Conservation (phyloP, 2,888 invertebrate species). For the Papilio demoleus region DNA sequence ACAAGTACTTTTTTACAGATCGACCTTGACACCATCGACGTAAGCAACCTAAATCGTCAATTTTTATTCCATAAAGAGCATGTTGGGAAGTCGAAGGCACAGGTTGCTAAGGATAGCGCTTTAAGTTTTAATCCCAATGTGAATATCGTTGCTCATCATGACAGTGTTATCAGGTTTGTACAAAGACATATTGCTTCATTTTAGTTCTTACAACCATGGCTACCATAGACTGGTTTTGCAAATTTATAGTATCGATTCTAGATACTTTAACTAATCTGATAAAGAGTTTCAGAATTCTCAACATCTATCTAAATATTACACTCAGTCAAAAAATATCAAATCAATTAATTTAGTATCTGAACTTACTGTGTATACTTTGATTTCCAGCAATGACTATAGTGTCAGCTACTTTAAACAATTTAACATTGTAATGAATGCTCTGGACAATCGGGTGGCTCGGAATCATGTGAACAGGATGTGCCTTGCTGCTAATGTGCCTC, state of each 20-base stretch:
- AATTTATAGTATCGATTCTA: neutral
- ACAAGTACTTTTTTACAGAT: constrained; percentile 87
- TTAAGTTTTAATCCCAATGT: constrained; percentile 94
- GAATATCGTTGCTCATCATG: constrained; percentile 94
- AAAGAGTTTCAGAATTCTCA: neutral
- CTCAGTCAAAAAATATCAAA: neutral
- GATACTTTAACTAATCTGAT: neutral
- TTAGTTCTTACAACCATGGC: neutral
- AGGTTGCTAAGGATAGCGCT: constrained; percentile 95
- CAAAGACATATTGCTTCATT: constrained; percentile 1
- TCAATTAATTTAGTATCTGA: neutral
- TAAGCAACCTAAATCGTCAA: constrained; percentile 99
- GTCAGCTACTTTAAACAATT: constrained; percentile 96
- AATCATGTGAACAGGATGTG: constrained; percentile 99
- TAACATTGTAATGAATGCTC: constrained; percentile 95
- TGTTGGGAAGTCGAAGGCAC: constrained; percentile 98
- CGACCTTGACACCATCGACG: constrained; percentile 99
- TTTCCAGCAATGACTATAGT: constrained; percentile 92
- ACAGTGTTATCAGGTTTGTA: constrained; percentile 94
- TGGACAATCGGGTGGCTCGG: constrained; percentile 97
- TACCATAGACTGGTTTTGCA: neutral
- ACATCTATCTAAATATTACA: neutral
- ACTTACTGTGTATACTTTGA: constrained; percentile 13
- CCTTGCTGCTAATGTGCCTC: constrained; percentile 95
- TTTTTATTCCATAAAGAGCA: constrained; percentile 99